Percentiles rank a stretch among this genome's conserved stretches.
These are phyloP conservation scores for Bellardia bayeri DNA, from an alignment of 2,888 invertebrate genomes.

Conservation along the genomic window DNA sequence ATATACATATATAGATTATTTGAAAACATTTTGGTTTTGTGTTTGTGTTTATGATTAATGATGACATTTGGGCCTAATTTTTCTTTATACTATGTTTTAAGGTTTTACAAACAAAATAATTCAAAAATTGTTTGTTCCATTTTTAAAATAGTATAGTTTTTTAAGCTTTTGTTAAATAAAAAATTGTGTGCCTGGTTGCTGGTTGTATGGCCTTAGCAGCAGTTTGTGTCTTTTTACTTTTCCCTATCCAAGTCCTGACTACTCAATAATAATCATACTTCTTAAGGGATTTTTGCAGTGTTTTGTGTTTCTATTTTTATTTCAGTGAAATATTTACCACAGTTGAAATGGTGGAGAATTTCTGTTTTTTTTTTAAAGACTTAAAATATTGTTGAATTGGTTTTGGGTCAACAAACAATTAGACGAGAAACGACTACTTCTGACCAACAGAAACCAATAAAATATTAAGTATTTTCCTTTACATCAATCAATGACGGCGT, in stretches of 20 bases:
- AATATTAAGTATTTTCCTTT: not conserved
- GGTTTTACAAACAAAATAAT: conserved; percentile 29
- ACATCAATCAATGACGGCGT: conserved; percentile 4
- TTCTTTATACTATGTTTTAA: conserved; percentile 18
- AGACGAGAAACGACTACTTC: not conserved
- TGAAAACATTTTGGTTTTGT: conserved; percentile 7
- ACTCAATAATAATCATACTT: conserved; percentile 33
- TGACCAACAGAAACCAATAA: not conserved
- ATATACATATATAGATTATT: conserved; percentile 5
- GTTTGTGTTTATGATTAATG: conserved; percentile 62
- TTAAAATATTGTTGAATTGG: conserved; percentile 17
- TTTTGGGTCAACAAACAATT: not conserved
- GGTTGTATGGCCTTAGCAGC: not conserved
- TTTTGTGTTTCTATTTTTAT: not conserved
- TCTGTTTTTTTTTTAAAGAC: not conserved
- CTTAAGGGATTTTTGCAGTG: conserved; percentile 27
- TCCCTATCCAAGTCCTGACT: not conserved
- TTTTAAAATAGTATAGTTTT: not conserved
- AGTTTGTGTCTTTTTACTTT: not conserved
- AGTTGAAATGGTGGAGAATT: conserved; percentile 8
- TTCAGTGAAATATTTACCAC: not conserved
- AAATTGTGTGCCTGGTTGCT: not conserved
- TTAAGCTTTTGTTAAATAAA: not conserved
- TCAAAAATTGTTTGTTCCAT: not conserved
- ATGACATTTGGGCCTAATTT: conserved; percentile 51